Evolutionary conservation across 2,113 vertebrate species (phyloP), one percentile per base, ranked within the genome.

Genomic region (Psettodes erumei): DNA sequence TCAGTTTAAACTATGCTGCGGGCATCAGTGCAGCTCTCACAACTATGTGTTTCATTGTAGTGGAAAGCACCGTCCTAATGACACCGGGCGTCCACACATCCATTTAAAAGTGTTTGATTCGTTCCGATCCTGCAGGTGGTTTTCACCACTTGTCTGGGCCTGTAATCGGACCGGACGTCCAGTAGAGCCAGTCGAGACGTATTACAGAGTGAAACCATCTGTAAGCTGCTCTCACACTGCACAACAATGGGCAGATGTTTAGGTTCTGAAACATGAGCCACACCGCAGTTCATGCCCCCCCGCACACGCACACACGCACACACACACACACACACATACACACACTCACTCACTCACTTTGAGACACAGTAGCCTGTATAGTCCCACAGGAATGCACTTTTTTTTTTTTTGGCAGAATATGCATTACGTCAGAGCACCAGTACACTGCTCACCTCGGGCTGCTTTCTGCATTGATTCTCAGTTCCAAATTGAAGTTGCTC

Each of bases 321-420:
- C n/a, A n/a, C n/a, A n/a, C n/a, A n/a, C n/a, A n/a, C n/a, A n/a
- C n/a, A n/a, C n/a, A n/a, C n/a, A n/a, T n/a, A n/a, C n/a, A n/a
- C n/a, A n/a, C n/a, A n/a, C n/a, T n/a, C n/a, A n/a, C n/a, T n/a
- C n/a, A n/a, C n/a, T 59, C n/a, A 16, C 70, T 81, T 55, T 43
- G 55, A 79, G 71, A 81, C 83, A 83, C 79, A 79, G 77, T 70
- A 79, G 81, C 79, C 68, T 86, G 51, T 79, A 77, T 84, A 71
- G 79, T 72, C 82, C 70, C 81, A 86, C 64, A 55, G 45, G 73
- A 85, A 82, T 84, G 54, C 81, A 72, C 61, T 67, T 53, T 25
- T 37, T 21, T 38, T 50, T 47, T 58, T 43, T 54, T 25, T 53
- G 62, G 47, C 40, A 62, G 54, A 47, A 43, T 77, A 77, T 74